These are phyloP conservation scores for Haliclona indistincta DNA, from an alignment of 37 sponge, comb jelly and placozoan species.

Conservation along the genomic window DNA sequence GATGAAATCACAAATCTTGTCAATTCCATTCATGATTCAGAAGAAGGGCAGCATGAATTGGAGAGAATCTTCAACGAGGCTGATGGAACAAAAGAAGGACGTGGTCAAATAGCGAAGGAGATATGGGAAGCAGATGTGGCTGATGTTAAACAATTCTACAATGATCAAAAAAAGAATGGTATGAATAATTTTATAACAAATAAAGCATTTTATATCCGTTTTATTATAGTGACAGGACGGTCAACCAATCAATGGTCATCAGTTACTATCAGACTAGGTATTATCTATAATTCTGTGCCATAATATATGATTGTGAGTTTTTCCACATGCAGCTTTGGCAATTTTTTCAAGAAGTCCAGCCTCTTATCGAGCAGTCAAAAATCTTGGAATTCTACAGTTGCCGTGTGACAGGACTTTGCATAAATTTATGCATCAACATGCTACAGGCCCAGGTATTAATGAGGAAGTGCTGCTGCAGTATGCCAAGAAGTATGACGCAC, in stretches of 20 bases:
- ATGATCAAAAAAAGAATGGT: slow-evolving; percentile 23
- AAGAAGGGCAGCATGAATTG: neutral
- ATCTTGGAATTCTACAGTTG: slow-evolving; percentile 11
- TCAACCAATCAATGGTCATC: slow-evolving; percentile 3
- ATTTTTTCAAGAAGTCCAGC: slow-evolving; percentile 15
- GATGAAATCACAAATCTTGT: neutral
- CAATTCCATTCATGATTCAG: neutral
- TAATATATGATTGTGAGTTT: neutral
- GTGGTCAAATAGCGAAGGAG: neutral
- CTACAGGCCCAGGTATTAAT: slow-evolving; percentile 14
- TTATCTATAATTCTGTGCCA: neutral
- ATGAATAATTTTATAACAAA: neutral
- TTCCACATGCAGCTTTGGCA: slow-evolving; percentile 12
- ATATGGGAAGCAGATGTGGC: slow-evolving; percentile 6
- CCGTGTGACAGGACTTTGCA: slow-evolving; percentile 17
- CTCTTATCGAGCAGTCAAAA: slow-evolving; percentile 18
- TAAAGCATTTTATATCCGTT: neutral
- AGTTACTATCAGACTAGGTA: slow-evolving; percentile 14
- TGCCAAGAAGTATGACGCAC: neutral
- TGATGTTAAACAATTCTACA: neutral
- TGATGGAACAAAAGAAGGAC: neutral
- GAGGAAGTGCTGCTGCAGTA: neutral
- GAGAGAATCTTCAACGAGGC: neutral
- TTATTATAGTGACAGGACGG: neutral
- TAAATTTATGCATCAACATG: slow-evolving; percentile 12